Conservation (phyloP, 2,888 invertebrate species). For the Isoperla grammatica region DNA sequence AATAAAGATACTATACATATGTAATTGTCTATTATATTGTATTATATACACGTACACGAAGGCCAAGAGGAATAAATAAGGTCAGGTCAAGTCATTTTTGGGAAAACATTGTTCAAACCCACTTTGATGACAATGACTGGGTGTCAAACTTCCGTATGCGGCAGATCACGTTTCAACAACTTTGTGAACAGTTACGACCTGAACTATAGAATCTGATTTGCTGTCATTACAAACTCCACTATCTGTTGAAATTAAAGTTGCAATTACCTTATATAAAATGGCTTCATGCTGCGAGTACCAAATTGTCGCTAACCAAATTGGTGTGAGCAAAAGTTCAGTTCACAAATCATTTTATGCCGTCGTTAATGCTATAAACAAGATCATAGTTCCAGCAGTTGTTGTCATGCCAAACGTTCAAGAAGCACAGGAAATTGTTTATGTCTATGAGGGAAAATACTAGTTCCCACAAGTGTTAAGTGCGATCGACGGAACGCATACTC, state of each 20-base stretch:
- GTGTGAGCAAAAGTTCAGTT: constrained; percentile 26
- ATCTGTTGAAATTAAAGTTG: constrained; percentile 5
- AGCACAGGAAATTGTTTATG: constrained; percentile 30
- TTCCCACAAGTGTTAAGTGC: constrained; percentile 37
- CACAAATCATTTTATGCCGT: constrained; percentile 34
- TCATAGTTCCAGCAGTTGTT: constrained; percentile 32
- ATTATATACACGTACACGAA: too few relatives aligned
- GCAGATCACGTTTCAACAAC: not conserved
- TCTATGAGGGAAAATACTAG: not conserved
- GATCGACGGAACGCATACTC: constrained; percentile 34
- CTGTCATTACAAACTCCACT: constrained; percentile 4
- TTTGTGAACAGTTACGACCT: not conserved
- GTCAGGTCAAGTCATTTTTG: constrained; percentile 22
- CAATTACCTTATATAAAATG: constrained; percentile 15
- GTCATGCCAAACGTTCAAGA: constrained; percentile 35
- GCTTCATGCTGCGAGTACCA: constrained; percentile 15
- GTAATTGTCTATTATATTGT: too few relatives aligned
- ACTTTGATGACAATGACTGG: constrained; percentile 7
- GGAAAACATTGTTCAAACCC: not conserved
- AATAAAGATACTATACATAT: too few relatives aligned
- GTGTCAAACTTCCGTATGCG: constrained; percentile 6
- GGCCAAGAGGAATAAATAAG: not conserved
- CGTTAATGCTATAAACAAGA: constrained; percentile 35
- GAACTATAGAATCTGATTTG: not conserved
- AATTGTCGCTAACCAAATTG: constrained; percentile 14